A percentile compares a stretch with the other conserved stretches of the same genome.
phyloP scores from a whole-genome alignment of 2,113 vertebrate genomes.

The Oncorhynchus keta region DNA sequence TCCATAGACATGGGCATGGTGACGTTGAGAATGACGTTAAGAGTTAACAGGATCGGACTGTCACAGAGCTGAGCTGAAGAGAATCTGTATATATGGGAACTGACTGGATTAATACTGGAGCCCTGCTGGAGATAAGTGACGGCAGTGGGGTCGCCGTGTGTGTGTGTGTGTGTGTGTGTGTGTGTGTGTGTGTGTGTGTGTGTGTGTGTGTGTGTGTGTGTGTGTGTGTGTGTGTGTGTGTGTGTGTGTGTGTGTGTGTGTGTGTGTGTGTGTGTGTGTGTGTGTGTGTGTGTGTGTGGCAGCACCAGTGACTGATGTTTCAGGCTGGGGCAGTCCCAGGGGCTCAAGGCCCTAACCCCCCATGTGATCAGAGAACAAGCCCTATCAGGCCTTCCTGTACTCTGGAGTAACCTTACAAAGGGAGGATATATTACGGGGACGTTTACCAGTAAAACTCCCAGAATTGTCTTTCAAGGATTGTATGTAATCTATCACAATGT shows the following conservation, averaged over 20 bases:
- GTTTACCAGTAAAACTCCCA: too few species aligned
- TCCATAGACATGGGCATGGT: conserved; percentile 5
- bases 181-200: too few species aligned
- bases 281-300: too few species aligned
- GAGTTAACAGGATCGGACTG: conserved; percentile 48
- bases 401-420: too few species aligned
- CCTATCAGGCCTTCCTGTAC: background rate
- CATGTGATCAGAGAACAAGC: conserved; percentile 22
- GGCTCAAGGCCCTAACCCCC: background rate
- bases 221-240: too few species aligned
- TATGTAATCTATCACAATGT: too few species aligned
- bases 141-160: background rate
- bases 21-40: conserved; percentile 30
- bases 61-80: conserved; percentile 9
- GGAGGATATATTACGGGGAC: too few species aligned
- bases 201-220: too few species aligned
- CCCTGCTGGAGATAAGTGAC: conserved; percentile 9
- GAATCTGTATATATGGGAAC: conserved; percentile 36
- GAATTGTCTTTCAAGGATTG: too few species aligned
- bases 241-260: too few species aligned
- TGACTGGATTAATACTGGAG: conserved; percentile 34
- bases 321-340: background rate
- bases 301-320: conserved; percentile 1
- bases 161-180: too few species aligned
- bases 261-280: too few species aligned